Conservation (phyloP, 2,888 invertebrate genomes). For the Mesorhabditis belari region DNA sequence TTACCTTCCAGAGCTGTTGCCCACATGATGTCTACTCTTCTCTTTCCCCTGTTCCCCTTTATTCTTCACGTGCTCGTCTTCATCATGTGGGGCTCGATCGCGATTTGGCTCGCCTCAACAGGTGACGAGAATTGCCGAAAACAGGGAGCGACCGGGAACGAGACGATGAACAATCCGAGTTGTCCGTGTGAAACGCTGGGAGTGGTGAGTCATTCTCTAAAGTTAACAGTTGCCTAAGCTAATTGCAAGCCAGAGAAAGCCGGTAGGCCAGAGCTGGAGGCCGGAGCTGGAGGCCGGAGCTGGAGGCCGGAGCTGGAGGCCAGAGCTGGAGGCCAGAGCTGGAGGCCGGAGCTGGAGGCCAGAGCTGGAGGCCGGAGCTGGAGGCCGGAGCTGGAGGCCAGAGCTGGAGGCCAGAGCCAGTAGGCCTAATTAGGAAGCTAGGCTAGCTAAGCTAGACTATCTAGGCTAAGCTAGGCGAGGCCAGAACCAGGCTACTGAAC, state of each 20-base stretch:
- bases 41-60: conserved; percentile 87
- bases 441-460: no score
- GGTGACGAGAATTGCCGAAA: conserved; percentile 42
- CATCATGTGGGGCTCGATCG: conserved; percentile 43
- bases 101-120: conserved; percentile 46
- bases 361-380: no score
- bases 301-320: no score
- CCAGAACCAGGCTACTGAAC: no score
- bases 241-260: conserved; percentile 52
- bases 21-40: conserved; percentile 72
- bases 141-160: conserved; percentile 9
- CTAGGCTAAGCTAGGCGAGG: no score
- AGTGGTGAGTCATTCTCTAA: conserved; percentile 28
- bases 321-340: no score
- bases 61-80: conserved; percentile 66
- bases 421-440: no score
- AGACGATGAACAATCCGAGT: conserved; percentile 16
- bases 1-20: conserved; percentile 82
- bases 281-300: no score
- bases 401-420: no score
- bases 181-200: conserved; percentile 23
- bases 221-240: conserved; percentile 72
- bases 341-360: no score
- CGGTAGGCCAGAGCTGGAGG: no score
- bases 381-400: no score